A percentile compares a stretch with the other conserved stretches of the same genome.
These are phyloP conservation scores for Orius insidiosus DNA, from an alignment of 1,140 invertebrate genomes.

Conservation along the genomic window DNA sequence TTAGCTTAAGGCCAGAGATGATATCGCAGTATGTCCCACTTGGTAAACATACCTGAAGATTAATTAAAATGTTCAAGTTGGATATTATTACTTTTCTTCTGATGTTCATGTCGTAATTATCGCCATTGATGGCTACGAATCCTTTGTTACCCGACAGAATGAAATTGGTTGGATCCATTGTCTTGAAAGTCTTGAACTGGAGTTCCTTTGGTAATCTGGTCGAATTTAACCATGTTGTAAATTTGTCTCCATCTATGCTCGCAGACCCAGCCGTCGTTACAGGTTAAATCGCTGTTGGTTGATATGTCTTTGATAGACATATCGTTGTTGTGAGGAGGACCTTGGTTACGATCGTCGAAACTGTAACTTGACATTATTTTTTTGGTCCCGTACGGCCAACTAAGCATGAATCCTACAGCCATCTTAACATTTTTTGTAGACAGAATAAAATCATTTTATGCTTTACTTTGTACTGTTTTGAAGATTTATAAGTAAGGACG, in stretches of 20 bases:
- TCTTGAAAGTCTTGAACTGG: conserved; percentile 49
- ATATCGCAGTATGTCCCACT: conserved; percentile 72
- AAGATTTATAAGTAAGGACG: conserved; percentile 39
- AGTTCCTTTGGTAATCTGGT: conserved; percentile 40
- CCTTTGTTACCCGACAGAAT: conserved; percentile 51
- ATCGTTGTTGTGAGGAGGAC: conserved; percentile 42
- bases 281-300: conserved; percentile 45
- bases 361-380: conserved; percentile 56
- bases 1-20: conserved; percentile 49
- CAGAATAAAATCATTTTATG: conserved; percentile 1
- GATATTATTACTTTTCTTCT: conserved; percentile 29
- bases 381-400: conserved; percentile 51
- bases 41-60: conserved; percentile 56
- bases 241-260: conserved; percentile 77
- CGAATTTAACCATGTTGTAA: conserved; percentile 60
- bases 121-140: conserved; percentile 57
- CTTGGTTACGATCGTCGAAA: conserved; percentile 33
- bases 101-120: conserved; percentile 34
- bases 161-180: conserved; percentile 53
- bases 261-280: conserved; percentile 69
- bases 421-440: conserved; percentile 28
- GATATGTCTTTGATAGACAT: conserved; percentile 44
- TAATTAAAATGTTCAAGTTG: too few species aligned
- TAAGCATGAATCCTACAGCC: conserved; percentile 60
- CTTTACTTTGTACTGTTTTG: conserved; percentile 37